Evolutionary conservation across 2,797 vertebrate genomes (phyloP), one percentile per base, ranked within the genome.

Genomic region (Leptatherina wallacei): DNA sequence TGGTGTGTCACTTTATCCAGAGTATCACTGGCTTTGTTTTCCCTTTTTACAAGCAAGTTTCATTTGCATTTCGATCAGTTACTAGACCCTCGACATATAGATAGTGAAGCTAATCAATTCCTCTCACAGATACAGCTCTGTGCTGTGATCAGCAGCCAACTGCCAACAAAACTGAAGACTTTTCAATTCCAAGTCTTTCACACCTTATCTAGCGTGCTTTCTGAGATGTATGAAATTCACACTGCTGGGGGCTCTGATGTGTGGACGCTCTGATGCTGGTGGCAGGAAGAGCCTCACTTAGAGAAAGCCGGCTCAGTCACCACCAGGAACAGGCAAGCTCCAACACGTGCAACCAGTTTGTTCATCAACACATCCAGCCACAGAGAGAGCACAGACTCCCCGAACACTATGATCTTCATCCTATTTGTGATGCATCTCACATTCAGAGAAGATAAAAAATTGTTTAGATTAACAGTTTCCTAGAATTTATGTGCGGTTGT

Each of bases 301-400:
- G 67, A 32, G 72, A 89, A 84, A 85, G 80, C 70, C 77, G 62
- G 70, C 80, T 85, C 82, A 62, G 83, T 85, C 83, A 5, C 73
- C 88, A 77, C 84, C 85, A 81, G 82, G 81, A 87, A 73, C 80
- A 79, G 92, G 73, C 90, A 77, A 87, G 91, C 87, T 86, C 77
- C 49, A 65, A 86, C 92, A 93, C 83, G 86, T 92, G 90, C 80
- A 40, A 76, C 76, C 86, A 64, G 80, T 81, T 70, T 69, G 71
- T 68, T 88, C 86, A 89, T 90, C 88, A 89, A 91, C 88, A 89
- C 85, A 47, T 91, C 77, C 69, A 71, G 71, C 69, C 27, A 68
- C 14, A 73, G 61, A 69, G 33, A 65, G 40, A 49, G 56, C 32
- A 6, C 38, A 63, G 70, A 67, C 69, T 73, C 63, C 65, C 70